Evolutionary conservation across 2,797 vertebrate species (phyloP).

Genomic region (Lithobates sylvaticus): DNA sequence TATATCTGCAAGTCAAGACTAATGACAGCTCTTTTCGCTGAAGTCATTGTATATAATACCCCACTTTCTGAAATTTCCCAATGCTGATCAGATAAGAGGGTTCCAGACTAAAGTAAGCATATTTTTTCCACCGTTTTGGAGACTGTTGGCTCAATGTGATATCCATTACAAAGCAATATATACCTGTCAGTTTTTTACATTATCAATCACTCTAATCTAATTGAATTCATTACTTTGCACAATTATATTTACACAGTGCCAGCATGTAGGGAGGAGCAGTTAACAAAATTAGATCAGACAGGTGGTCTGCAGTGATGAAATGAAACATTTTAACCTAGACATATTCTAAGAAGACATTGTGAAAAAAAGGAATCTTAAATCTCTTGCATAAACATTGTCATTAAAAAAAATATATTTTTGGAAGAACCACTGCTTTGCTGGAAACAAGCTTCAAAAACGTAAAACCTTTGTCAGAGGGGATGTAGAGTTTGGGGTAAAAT

Average conservation of each 20-base stretch:
- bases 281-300: slow-evolving; percentile 5
- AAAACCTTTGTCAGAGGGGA: too few species aligned
- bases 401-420: background rate
- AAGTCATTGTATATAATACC: slow-evolving; percentile 37
- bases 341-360: background rate
- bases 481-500: too few species aligned
- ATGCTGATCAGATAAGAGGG: slow-evolving; percentile 19
- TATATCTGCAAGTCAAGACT: background rate
- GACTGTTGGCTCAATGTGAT: background rate
- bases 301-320: background rate
- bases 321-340: background rate
- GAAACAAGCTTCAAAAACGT: too few species aligned
- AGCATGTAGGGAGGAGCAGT: background rate
- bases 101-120: slow-evolving; percentile 24
- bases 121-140: slow-evolving; percentile 1
- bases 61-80: background rate
- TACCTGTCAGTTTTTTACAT: slow-evolving; percentile 32
- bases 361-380: background rate
- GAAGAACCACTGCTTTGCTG: too few species aligned
- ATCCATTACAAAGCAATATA: slow-evolving; percentile 37
- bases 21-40: background rate
- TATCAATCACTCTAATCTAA: slow-evolving; percentile 21
- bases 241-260: slow-evolving; percentile 32
- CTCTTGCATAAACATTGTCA: background rate
- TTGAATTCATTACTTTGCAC: slow-evolving; percentile 30